Base-by-base conservation (phyloP, 2,888 invertebrate species). In the Dryobotodes eremita region DNA sequence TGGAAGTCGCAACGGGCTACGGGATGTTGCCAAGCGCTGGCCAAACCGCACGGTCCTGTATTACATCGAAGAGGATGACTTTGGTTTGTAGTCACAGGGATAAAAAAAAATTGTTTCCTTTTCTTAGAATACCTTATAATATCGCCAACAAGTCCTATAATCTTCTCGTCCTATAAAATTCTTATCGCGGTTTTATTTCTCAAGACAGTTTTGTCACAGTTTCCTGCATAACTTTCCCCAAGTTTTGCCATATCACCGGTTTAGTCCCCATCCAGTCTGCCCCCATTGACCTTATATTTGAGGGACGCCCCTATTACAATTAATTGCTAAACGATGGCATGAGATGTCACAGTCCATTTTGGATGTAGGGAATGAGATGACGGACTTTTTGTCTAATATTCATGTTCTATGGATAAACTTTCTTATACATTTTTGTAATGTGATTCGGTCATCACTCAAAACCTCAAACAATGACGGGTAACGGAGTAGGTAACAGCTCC, bases 31-130 rank as follows among this genome's bases (percentile, higher is more conserved):
- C 20, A 95, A 94, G 78, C 93, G 96, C 26, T 97, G 97, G 97
- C 97, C 97, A 0, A 92, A 95, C 36, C 93, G 92, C 20, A 96
- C 95, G 4, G 94, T 97, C 11, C 92, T 96, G 17, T 97, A 96
- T 82, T 83, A 94, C 64, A 95, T 97, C 72, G 85, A 92, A 31
- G 93, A 96, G 62, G 92, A 94, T 13, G 94, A 95, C 70, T 97
- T 97, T 90, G 95, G 97, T 97, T 90, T 86, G 95, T 71, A 15
- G 61, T 42, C 5, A 48, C 48, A 59, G 23, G n/a, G 20, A 23
- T 13, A 36, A 1, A 7, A 23, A 42, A 15, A 26, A 2, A 48
- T 61, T 7, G 13, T 17, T n/a, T 75, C 42, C 4, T 69, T 71
- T 48, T 7, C 0, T 3, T n/a, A 42, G 13, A 13, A 26, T n/a